Evolutionary conservation across 2,888 invertebrate genomes (phyloP).

Genomic region (Serrognathus titanus): DNA sequence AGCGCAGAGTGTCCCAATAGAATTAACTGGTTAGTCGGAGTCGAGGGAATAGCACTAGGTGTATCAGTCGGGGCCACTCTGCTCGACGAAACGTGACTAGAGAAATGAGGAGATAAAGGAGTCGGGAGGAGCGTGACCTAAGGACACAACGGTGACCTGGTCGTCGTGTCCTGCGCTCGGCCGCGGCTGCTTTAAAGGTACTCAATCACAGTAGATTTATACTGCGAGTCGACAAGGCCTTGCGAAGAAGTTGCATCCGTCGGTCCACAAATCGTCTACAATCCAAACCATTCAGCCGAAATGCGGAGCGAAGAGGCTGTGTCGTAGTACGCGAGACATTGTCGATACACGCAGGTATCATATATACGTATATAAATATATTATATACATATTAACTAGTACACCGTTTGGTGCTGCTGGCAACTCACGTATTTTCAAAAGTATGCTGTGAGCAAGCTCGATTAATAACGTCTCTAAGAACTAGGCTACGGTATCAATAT

Average conservation of each 20-base stretch:
- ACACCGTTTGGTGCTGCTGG: constrained; percentile 18
- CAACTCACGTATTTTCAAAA: constrained; percentile 21
- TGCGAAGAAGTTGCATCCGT: neutral
- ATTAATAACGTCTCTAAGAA: constrained; percentile 40
- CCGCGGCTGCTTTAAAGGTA: constrained; percentile 42
- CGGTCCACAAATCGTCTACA: constrained; percentile 1
- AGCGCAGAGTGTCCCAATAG: constrained; percentile 42
- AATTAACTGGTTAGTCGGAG: constrained; percentile 41
- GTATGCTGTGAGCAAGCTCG: constrained; percentile 46
- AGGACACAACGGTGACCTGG: constrained; percentile 36
- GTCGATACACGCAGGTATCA: constrained; percentile 14
- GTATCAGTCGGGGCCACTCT: constrained; percentile 47
- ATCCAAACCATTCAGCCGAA: neutral
- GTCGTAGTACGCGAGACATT: constrained; percentile 9
- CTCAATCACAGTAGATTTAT: constrained; percentile 45
- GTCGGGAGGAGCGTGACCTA: constrained; percentile 42
- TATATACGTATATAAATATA: constrained; percentile 39
- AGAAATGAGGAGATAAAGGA: constrained; percentile 39
- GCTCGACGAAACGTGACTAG: constrained; percentile 42
- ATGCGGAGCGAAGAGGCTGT: constrained; percentile 9
- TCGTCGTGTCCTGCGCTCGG: constrained; percentile 32
- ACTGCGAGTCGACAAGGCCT: constrained; percentile 1
- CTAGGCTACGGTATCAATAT: constrained; percentile 47
- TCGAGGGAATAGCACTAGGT: constrained; percentile 41
- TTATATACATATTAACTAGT: constrained; percentile 30